Percentiles rank a stretch among this genome's conserved stretches.
These are phyloP conservation scores for Anadara kagoshimensis DNA, from an alignment of 1,140 invertebrate species.

Conservation along the genomic window DNA sequence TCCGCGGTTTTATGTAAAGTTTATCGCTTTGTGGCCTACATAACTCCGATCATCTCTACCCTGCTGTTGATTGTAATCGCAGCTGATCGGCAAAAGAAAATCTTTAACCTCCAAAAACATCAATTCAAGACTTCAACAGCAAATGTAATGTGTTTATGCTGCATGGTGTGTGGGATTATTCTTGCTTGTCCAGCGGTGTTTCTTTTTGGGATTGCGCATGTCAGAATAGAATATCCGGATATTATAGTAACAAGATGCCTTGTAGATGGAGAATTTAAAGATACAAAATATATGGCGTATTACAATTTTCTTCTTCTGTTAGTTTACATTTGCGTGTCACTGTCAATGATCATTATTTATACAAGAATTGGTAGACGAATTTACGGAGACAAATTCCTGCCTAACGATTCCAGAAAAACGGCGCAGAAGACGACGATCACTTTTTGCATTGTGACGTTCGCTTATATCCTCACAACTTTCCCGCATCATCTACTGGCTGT, in stretches of 20 bases:
- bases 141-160: constrained; percentile 32
- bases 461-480: constrained; percentile 28
- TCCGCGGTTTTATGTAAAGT: constrained; percentile 46
- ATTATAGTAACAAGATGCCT: constrained; percentile 45
- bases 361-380: constrained; percentile 45
- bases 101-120: constrained; percentile 44
- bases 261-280: constrained; percentile 40
- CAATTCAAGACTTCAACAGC: constrained; percentile 44
- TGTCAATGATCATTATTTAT: constrained; percentile 42
- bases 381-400: constrained; percentile 29
- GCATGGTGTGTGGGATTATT: constrained; percentile 11
- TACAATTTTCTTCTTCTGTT: constrained; percentile 33
- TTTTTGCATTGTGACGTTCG: constrained; percentile 30
- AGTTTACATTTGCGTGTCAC: constrained; percentile 40
- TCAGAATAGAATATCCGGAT: constrained; percentile 27
- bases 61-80: constrained; percentile 52
- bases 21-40: constrained; percentile 42
- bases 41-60: constrained; percentile 43
- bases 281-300: constrained; percentile 36
- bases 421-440: constrained; percentile 31
- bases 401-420: constrained; percentile 13
- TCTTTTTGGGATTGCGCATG: constrained; percentile 23
- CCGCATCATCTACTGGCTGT: constrained; percentile 35
- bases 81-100: constrained; percentile 47
- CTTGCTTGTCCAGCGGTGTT: constrained; percentile 35